phyloP scores from a whole-genome alignment of 2,888 invertebrate genomes.

The Luffia ferchaultella region DNA sequence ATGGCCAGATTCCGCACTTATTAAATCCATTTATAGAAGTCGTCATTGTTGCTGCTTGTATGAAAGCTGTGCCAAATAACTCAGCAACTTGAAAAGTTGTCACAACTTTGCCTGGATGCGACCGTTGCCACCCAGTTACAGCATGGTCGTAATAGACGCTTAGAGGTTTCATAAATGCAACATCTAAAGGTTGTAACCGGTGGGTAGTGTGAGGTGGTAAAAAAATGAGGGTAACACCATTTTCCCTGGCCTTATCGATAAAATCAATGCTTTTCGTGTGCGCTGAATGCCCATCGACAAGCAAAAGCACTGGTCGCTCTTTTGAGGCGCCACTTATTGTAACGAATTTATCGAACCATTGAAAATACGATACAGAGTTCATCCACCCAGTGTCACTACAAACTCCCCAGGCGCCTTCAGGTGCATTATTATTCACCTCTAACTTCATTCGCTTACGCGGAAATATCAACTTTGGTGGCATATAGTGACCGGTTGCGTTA shows the following conservation, averaged over 20 bases:
- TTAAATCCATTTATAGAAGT: too few relatives aligned
- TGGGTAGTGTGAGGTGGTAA: constrained; percentile 1
- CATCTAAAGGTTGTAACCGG: background rate
- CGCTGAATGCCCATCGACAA: constrained; percentile 1
- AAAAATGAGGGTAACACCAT: background rate
- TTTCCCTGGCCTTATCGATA: background rate
- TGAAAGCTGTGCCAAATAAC: too few relatives aligned
- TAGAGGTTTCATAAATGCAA: too few relatives aligned
- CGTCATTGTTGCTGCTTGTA: too few relatives aligned
- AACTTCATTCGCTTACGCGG: constrained; percentile 1
- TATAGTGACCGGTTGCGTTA: background rate
- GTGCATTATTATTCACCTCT: background rate
- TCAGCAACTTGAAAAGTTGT: too few relatives aligned
- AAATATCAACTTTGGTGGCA: constrained; percentile 1
- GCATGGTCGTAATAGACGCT: too few relatives aligned
- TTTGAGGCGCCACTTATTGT: background rate
- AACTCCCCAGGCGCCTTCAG: background rate
- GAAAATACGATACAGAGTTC: background rate
- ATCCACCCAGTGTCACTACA: background rate
- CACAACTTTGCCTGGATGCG: too few relatives aligned
- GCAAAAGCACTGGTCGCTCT: background rate
- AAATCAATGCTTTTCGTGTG: constrained; percentile 2
- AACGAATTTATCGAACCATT: constrained; percentile 1
- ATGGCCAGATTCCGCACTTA: too few relatives aligned
- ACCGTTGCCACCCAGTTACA: too few relatives aligned